A percentile compares a stretch with the other conserved stretches of the same genome.
Evolutionary conservation across 2,113 vertebrate species (phyloP).

Genomic region (Phalacrocorax aristotelis): DNA sequence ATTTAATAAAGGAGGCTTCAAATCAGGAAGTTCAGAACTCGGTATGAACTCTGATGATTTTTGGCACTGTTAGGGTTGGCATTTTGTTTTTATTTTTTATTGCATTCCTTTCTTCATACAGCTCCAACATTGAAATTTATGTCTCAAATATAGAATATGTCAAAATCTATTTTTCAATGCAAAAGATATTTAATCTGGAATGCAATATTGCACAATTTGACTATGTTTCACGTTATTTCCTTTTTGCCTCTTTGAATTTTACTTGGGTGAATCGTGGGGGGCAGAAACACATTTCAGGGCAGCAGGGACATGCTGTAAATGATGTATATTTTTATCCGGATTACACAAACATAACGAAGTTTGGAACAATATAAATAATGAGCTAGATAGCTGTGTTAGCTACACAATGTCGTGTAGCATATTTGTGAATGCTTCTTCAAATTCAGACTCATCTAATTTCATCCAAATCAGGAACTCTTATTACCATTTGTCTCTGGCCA

Average conservation of each 20-base stretch:
- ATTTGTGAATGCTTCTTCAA: background rate
- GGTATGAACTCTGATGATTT: background rate
- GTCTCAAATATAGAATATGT: rapidly evolving
- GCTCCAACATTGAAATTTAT: background rate
- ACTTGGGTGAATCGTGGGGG: background rate
- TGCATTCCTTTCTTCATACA: background rate
- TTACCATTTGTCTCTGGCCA: background rate
- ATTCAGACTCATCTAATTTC: background rate
- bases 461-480: background rate
- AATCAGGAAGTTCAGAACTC: background rate
- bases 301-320: background rate
- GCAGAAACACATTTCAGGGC: background rate
- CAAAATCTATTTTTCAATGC: background rate
- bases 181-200: background rate
- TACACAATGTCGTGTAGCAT: background rate
- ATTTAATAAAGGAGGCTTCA: background rate
- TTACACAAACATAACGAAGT: background rate
- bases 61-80: background rate
- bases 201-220: background rate
- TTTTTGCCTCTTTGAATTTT: background rate
- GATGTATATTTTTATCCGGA: rapidly evolving
- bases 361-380: background rate
- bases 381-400: background rate
- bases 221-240: background rate
- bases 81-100: background rate